Base-by-base conservation (phyloP, 37 sponge, comb jelly and placozoan species). In the Bolinopsis microptera region DNA sequence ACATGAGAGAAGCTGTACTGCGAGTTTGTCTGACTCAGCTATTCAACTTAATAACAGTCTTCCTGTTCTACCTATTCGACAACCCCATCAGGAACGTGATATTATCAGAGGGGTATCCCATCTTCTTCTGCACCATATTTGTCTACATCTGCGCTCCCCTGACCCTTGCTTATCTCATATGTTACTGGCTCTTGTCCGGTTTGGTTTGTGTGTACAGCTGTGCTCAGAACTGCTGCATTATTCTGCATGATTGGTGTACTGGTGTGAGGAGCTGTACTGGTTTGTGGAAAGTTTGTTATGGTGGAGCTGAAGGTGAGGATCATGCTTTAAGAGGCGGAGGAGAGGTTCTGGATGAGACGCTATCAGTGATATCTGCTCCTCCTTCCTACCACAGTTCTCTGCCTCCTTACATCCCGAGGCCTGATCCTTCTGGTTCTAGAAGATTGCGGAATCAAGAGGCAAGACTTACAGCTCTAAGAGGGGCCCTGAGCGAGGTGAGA, bases 321-420 rank as follows among this genome's bases (percentile, higher is more conserved):
- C 25, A 70, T n/a, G 30, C 74, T n/a, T 70, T 26, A 70, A 70
- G 25, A 22, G 74, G 3, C 16, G 28, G 28, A 70, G 74, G 28
- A 70, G 74, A 8, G 26, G 74, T 28, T 3, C 37, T 8, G 35
- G 35, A 36, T 80, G 82, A 40, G 34, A 38, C 13, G 8, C 8
- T 80, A 36, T 36, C 38, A 24, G 61, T 34, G 5, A 28, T 21
- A 2, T 72, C 75, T 30, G 3, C 18, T 23, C 90, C 90, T 0
- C 90, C 90, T 1, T 86, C 90, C 90, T 86, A 77, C 35, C 32
- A 86, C 90, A 86, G 90, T 2, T 38, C 90, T 48, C 90, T 86
- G 0, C 90, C 90, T 24, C 41, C 90, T 3, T 39, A 41, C 61
- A 23, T 21, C 35, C 41, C 90, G 3, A 24, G 48, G 0, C 5